These are phyloP conservation scores for Dichetophora obliterata DNA, from an alignment of 2,888 invertebrate species.

Conservation along the genomic window DNA sequence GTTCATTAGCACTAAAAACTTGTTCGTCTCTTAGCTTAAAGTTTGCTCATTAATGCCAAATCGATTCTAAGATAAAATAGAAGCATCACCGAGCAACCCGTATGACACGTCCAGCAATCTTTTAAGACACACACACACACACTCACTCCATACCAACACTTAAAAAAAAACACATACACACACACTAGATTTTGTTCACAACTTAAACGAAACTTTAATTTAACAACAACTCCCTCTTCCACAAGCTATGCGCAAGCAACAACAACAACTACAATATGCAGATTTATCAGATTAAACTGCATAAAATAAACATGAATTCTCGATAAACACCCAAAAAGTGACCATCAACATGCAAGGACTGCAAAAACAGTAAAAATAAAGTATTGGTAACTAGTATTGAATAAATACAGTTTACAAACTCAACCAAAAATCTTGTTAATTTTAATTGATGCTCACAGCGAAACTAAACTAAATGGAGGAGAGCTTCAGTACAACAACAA, in stretches of 20 bases:
- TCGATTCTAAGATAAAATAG: conserved; percentile 21
- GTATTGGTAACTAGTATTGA: not conserved
- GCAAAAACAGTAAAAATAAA: not conserved
- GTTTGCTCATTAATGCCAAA: conserved; percentile 11
- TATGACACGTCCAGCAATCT: conserved; percentile 17
- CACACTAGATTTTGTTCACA: not conserved
- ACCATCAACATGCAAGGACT: conserved; percentile 21
- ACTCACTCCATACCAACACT: not conserved
- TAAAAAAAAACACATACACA: not conserved
- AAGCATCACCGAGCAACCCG: conserved; percentile 5
- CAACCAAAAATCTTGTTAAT: conserved; percentile 27
- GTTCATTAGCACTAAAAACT: conserved; percentile 64
- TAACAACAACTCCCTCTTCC: not conserved
- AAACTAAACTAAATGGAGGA: not conserved
- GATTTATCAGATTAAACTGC: conserved; percentile 28
- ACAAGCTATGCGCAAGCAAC: not conserved
- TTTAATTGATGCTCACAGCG: conserved; percentile 29
- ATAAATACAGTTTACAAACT: conserved; percentile 1
- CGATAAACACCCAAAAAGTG: conserved; percentile 31
- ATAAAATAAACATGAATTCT: conserved; percentile 30
- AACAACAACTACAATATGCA: conserved; percentile 25
- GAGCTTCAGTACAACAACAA: not conserved
- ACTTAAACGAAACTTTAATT: not conserved
- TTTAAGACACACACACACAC: not conserved
- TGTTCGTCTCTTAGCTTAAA: not conserved